These are phyloP conservation scores for Leptinotarsa tumamoca DNA, from an alignment of 2,888 invertebrate genomes.

Conservation along the genomic window DNA sequence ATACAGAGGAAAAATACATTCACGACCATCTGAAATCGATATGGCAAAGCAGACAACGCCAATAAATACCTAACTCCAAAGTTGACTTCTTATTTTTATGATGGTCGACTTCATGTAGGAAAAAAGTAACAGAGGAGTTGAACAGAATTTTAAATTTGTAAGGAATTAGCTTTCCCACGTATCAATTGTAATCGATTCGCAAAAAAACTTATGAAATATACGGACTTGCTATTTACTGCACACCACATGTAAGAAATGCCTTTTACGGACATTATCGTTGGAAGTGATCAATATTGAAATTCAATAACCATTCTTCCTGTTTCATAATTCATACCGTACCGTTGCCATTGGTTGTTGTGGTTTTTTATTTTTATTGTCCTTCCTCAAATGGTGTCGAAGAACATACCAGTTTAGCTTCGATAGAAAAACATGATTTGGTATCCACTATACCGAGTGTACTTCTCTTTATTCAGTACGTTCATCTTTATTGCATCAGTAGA, in stretches of 20 bases:
- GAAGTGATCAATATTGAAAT: conserved; percentile 50
- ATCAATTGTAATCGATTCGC: conserved; percentile 53
- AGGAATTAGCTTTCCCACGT: conserved; percentile 60
- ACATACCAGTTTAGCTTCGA: conserved; percentile 41
- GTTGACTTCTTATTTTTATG: conserved; percentile 56
- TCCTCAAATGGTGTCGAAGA: conserved; percentile 50
- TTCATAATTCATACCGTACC: conserved; percentile 57
- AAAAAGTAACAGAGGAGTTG: conserved; percentile 49
- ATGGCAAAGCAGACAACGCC: conserved; percentile 53
- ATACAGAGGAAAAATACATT: conserved; percentile 33
- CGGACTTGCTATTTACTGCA: conserved; percentile 31
- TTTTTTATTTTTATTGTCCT: conserved; percentile 48
- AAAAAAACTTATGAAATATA: conserved; percentile 52
- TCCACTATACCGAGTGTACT: background rate
- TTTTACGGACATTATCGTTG: conserved; percentile 45
- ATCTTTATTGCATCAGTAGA: no score
- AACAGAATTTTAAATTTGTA: conserved; percentile 59
- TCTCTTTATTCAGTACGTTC: no score
- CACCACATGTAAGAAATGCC: conserved; percentile 41
- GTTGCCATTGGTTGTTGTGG: conserved; percentile 46
- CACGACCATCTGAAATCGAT: conserved; percentile 50
- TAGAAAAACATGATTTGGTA: background rate
- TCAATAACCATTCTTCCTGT: conserved; percentile 56
- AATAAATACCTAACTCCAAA: conserved; percentile 57
- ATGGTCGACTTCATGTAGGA: conserved; percentile 46